These are phyloP conservation scores for Dusona sp. DNA, from an alignment of 2,888 invertebrate genomes.

Conservation along the genomic window DNA sequence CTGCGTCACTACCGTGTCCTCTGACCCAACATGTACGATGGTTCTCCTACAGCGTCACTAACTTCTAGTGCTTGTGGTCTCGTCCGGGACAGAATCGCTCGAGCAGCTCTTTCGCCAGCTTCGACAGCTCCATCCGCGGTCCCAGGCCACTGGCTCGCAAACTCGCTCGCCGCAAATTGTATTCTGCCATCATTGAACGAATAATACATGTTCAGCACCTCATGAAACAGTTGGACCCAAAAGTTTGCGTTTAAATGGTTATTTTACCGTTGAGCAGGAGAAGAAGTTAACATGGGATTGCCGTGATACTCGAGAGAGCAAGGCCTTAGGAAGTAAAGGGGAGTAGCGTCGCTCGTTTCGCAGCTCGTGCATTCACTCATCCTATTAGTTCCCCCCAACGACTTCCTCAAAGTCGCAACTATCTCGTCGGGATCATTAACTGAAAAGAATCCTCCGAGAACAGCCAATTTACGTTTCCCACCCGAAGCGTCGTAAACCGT, in stretches of 20 bases:
- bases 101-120: conserved; percentile 75
- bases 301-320: conserved; percentile 63
- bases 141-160: conserved; percentile 77
- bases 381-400: conserved; percentile 59
- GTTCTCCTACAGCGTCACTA: conserved; percentile 14
- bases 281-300: conserved; percentile 65
- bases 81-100: conserved; percentile 70
- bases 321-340: conserved; percentile 75
- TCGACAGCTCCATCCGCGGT: conserved; percentile 79
- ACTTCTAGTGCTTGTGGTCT: conserved; percentile 76
- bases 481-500: background rate
- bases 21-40: background rate
- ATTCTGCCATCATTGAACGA: background rate
- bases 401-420: conserved; percentile 59
- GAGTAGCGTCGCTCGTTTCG: conserved; percentile 31
- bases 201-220: background rate
- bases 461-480: conserved; percentile 14
- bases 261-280: conserved; percentile 65
- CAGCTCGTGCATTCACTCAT: conserved; percentile 29
- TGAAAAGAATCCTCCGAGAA: conserved; percentile 74
- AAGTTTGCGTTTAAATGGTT: background rate
- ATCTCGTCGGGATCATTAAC: conserved; percentile 34
- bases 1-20: background rate
- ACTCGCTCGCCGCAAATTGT: conserved; percentile 78
- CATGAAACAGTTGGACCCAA: background rate